Evolutionary conservation across 2,113 vertebrate genomes (phyloP), one percentile per base, ranked within the genome.

Genomic region (Maccullochella peelii): DNA sequence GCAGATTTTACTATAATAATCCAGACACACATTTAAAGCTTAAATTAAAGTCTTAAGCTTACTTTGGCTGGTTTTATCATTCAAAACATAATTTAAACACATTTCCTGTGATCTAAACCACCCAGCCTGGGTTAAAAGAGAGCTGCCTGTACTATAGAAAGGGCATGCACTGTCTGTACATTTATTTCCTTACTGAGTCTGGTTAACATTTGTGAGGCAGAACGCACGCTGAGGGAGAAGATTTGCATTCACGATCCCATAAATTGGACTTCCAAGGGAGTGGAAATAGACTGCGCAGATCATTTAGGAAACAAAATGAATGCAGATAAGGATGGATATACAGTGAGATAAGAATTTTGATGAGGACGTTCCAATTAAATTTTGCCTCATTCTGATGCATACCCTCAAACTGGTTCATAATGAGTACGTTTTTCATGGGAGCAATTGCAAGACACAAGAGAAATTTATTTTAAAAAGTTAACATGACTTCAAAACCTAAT

Each of bases 361-460:
- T 77, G 61, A 83, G 73, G 27, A 59, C n/a, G 8, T 30, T 86
- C 52, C 49, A 83, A 79, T 85, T 89, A 81, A 79, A 73, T 55
- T 10, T n/a, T 0, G 3, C 16, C 70, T 88, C 63, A 59, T 85
- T 83, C 21, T 47, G 52, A 79, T 62, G 73, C 76, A 73, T 21
- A 21, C 12, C 30, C 67, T 68, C 71, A 50, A 54, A 69, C 68
- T 14, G 59, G 70, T 30, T 61, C 33, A 50, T 61, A 74, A 83
- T 58, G 33, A 71, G 16, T 9, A 27, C 9, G 4, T 14, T 78
- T 54, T 77, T 67, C 40, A 76, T 38, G 16, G 54, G 55, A 82
- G 63, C 11, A 4, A 59, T 55, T 59, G n/a, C 18, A 30, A 78
- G n/a, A 52, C 36, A n/a, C n/a, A n/a, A n/a, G n/a, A 25, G 25